Evolutionary conservation across 2,113 vertebrate genomes (phyloP).

Genomic region (Aphyosemion australe): DNA sequence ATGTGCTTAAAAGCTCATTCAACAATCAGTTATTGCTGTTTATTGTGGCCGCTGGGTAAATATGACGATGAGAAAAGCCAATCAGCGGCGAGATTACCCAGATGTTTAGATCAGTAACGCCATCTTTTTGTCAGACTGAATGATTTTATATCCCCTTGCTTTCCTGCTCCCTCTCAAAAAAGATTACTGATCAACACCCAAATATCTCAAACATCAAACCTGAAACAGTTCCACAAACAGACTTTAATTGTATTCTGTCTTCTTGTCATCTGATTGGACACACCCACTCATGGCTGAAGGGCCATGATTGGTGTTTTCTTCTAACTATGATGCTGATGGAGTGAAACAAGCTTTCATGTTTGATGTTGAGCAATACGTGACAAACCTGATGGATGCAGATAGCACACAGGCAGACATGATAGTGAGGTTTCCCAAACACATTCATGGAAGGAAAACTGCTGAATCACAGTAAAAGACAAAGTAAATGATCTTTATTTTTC

Average conservation of each 20-base stretch:
- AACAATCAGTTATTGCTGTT: conserved; percentile 8
- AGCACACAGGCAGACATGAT: neutral
- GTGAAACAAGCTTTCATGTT: neutral
- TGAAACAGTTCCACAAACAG: conserved; percentile 19
- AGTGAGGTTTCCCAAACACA: neutral
- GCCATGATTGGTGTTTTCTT: neutral
- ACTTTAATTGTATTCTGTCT: conserved; percentile 11
- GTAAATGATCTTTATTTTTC: conserved; percentile 27
- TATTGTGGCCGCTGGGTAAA: conserved; percentile 9
- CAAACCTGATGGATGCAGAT: neutral
- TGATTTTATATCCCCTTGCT: conserved; percentile 15
- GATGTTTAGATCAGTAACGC: conserved; percentile 18
- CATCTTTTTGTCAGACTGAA: conserved; percentile 14
- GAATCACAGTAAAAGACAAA: conserved; percentile 1
- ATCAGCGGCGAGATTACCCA: conserved; percentile 12
- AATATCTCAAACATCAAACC: neutral
- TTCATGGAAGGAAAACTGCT: neutral
- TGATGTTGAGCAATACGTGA: neutral
- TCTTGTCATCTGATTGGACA: neutral
- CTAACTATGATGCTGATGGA: neutral
- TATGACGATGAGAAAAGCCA: neutral
- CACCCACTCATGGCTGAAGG: conserved; percentile 13
- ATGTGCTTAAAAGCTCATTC: conserved; percentile 12
- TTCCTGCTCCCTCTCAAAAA: conserved; percentile 6
- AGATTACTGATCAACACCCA: conserved; percentile 37